Base-by-base conservation (phyloP, 1,140 invertebrate genomes). In the Chionoecetes opilio region DNA sequence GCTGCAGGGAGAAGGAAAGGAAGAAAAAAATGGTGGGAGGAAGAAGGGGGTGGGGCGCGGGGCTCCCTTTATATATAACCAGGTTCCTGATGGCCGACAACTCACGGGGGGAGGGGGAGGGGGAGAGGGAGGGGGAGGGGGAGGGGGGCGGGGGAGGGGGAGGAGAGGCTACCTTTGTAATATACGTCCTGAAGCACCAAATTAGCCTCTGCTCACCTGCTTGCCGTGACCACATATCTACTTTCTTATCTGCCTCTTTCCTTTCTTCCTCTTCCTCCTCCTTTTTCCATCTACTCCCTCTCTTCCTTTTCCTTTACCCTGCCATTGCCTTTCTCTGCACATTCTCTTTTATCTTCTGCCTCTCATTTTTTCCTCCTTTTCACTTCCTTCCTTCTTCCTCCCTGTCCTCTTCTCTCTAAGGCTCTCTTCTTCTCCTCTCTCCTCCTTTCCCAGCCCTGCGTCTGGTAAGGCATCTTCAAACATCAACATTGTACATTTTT, bases 171-270 rank as follows among this genome's bases (percentile, higher is more conserved):
- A 26, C 38, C 38, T 46, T 53, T 90, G 38, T 90, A 90, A 53
- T 53, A 90, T 53, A 53, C 38, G 53, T 53, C 53, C 53, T 32
- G 41, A 29, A 46, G 88, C 38, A 53, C 21, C 38, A 90, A 90
- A 90, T 90, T 90, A 90, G 53, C 88, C 53, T 53, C 88, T 53
- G 53, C 87, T 86, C 85, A 86, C 35, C 85, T 35, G 35, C 85
- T 35, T 5, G 8, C 35, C 86, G n/a, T 37, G n/a, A 35, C 35
- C 85, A 86, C 85, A 34, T 86, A 38, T 38, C 35, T 34, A 32
- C 32, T 3, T 8, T 14, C 85, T 32, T 37, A 9, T 88, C 86
- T 17, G 31, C 38, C 88, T 31, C 88, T 3, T 46, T 41, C 88
- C 31, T 41, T 26, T 53, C 29, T 41, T 53, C 88, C 38, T 41